Percentiles rank a stretch among this genome's conserved stretches.
Evolutionary conservation across 2,113 vertebrate species (phyloP).

Genomic region (Chlorodrepanis virens): DNA sequence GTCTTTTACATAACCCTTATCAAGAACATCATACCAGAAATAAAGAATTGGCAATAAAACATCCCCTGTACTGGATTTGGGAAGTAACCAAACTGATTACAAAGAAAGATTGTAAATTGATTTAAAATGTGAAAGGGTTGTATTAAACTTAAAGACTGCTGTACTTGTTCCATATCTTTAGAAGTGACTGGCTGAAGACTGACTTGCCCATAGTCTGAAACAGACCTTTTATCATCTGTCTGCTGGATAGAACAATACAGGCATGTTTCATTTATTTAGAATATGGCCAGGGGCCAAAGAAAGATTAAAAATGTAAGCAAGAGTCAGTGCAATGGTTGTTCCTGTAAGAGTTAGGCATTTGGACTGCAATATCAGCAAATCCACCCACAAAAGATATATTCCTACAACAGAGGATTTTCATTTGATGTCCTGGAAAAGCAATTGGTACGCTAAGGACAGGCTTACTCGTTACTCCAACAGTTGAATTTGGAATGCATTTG

Average conservation of each 20-base stretch:
- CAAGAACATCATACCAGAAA: constrained; percentile 28
- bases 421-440: constrained; percentile 13
- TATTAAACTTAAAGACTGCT: constrained; percentile 33
- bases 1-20: constrained; percentile 35
- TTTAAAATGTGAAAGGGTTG: constrained; percentile 55
- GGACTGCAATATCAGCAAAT: constrained; percentile 54
- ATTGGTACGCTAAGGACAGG: neutral
- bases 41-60: constrained; percentile 46
- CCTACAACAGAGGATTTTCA: neutral
- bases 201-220: constrained; percentile 29
- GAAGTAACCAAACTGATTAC: constrained; percentile 55
- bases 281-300: constrained; percentile 31
- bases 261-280: constrained; percentile 61
- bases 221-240: constrained; percentile 48
- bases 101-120: constrained; percentile 54
- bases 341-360: constrained; percentile 42
- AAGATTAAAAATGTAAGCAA: constrained; percentile 57
- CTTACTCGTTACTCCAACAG: neutral
- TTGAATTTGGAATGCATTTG: neutral
- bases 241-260: constrained; percentile 35
- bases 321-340: constrained; percentile 26
- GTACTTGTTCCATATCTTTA: constrained; percentile 57
- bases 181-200: constrained; percentile 36
- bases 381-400: neutral
- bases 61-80: constrained; percentile 21